A percentile compares a stretch with the other conserved stretches of the same genome.
Evolutionary conservation across 2,888 invertebrate species (phyloP).

Genomic region (Diachrysia chrysitis): DNA sequence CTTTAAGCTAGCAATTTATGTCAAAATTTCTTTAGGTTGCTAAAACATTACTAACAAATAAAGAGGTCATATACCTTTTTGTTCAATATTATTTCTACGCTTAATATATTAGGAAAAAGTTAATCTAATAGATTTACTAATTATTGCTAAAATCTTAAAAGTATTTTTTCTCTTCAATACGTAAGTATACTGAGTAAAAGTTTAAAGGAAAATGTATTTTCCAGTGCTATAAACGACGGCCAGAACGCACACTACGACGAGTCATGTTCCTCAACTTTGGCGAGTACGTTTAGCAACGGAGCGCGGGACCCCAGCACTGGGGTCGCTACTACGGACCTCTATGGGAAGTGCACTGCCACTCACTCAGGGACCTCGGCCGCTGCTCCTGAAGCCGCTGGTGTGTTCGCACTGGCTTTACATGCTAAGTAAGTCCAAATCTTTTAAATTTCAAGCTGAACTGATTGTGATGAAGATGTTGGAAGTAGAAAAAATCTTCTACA

Average conservation of each 20-base stretch:
- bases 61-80: no score
- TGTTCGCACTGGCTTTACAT: slow-evolving; percentile 98
- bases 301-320: slow-evolving; percentile 99
- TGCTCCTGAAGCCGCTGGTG: slow-evolving; percentile 99
- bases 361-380: slow-evolving; percentile 99
- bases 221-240: slow-evolving; percentile 98
- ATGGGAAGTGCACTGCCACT: slow-evolving; percentile 99
- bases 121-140: no score
- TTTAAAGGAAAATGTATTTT: slow-evolving; percentile 17
- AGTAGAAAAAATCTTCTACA: no score
- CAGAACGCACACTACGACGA: slow-evolving; percentile 99
- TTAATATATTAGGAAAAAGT: no score
- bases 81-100: no score
- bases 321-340: slow-evolving; percentile 99
- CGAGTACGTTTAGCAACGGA: slow-evolving; percentile 99
- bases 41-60: no score
- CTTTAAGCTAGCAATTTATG: no score
- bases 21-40: no score
- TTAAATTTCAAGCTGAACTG: no score
- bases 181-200: background rate
- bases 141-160: no score
- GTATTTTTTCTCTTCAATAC: no score
- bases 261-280: slow-evolving; percentile 99
- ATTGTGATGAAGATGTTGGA: no score
- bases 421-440: slow-evolving; percentile 94